These are phyloP conservation scores for Drosophila mercatorum DNA, from an alignment of 2,888 invertebrate species.

Conservation along the genomic window DNA sequence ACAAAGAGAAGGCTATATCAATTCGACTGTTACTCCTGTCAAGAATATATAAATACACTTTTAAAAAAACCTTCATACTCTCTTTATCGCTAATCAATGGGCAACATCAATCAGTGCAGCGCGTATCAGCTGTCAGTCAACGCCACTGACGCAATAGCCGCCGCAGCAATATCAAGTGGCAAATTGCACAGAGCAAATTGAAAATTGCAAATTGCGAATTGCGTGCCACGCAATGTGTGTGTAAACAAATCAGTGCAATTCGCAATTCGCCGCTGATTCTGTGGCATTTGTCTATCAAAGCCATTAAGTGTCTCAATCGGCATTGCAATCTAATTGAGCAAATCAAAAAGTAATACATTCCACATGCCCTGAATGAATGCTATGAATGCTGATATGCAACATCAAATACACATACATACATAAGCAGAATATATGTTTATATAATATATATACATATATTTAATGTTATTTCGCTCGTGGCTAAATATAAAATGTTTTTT, in stretches of 20 bases:
- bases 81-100: constrained; percentile 1
- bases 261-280: constrained; percentile 23
- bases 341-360: constrained; percentile 15
- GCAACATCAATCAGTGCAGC: constrained; percentile 11
- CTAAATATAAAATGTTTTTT: constrained; percentile 20
- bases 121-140: constrained; percentile 44
- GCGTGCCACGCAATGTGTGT: constrained; percentile 58
- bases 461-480: constrained; percentile 1
- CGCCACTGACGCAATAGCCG: constrained; percentile 44
- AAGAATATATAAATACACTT: background rate
- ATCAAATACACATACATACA: background rate
- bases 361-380: constrained; percentile 36
- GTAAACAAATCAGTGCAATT: constrained; percentile 64
- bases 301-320: constrained; percentile 60
- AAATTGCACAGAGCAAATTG: constrained; percentile 14
- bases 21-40: background rate
- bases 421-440: no score
- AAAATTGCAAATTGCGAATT: constrained; percentile 9
- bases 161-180: constrained; percentile 33
- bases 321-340: constrained; percentile 40
- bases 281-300: constrained; percentile 51
- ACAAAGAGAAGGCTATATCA: background rate
- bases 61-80: background rate
- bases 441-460: background rate
- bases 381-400: constrained; percentile 10